Conservation (phyloP, 92 coral and sea anemone genomes). For the Epizoanthus ramosus region DNA sequence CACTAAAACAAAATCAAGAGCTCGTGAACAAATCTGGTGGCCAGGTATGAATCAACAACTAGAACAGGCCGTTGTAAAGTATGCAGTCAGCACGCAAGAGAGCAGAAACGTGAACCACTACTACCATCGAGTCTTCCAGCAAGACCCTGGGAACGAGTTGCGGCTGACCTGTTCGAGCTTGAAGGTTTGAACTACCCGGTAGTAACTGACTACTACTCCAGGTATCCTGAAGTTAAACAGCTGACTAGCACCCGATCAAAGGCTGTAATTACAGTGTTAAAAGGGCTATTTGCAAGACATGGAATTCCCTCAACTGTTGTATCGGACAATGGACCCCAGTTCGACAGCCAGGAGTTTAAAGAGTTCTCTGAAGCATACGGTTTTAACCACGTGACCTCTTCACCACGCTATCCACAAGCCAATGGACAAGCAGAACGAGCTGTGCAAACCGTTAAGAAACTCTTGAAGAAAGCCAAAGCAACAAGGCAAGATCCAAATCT, state of each 20-base stretch:
- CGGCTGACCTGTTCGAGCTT: conserved; percentile 32
- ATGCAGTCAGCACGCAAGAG: conserved; percentile 15
- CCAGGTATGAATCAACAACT: conserved; percentile 21
- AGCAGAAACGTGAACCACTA: conserved; percentile 13
- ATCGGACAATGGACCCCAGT: conserved; percentile 43
- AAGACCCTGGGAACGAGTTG: conserved; percentile 34
- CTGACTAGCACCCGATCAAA: conserved; percentile 11
- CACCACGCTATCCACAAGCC: too few species aligned
- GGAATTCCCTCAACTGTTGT: conserved; percentile 40
- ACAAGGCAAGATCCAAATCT: conserved; percentile 33
- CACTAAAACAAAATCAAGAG: conserved; percentile 2
- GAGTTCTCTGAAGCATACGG: conserved; percentile 22
- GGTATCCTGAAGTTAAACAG: conserved; percentile 37
- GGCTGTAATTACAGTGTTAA: conserved; percentile 37
- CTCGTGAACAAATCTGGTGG: neutral
- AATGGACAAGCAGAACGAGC: conserved; percentile 30
- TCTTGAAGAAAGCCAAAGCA: conserved; percentile 16
- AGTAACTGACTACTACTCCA: conserved; percentile 39
- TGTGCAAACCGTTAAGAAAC: conserved; percentile 18
- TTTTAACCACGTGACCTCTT: conserved; percentile 40
- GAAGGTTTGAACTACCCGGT: conserved; percentile 31
- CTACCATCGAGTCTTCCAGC: conserved; percentile 16
- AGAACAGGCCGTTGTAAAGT: conserved; percentile 15
- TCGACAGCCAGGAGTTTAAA: conserved; percentile 2
- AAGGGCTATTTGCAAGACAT: conserved; percentile 38